These are phyloP conservation scores for Rutpela maculata DNA, from an alignment of 2,888 invertebrate genomes.

Conservation along the genomic window DNA sequence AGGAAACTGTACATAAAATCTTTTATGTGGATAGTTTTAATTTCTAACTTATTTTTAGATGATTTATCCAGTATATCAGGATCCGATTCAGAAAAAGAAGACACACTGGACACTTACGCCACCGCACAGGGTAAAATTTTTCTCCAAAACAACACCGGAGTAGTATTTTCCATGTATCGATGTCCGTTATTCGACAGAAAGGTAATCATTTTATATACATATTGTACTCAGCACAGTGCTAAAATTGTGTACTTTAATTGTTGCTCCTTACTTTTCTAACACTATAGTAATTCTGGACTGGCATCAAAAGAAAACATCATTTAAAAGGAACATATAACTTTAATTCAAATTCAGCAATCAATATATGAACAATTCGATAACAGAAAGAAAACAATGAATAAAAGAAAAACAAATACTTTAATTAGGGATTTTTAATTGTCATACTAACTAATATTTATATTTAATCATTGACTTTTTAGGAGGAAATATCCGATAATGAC, in stretches of 20 bases:
- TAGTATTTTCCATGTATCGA: conserved; percentile 85
- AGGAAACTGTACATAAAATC: conserved; percentile 19
- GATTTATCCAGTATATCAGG: conserved; percentile 82
- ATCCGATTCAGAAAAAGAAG: conserved; percentile 76
- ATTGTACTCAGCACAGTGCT: too few species aligned
- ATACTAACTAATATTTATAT: too few species aligned
- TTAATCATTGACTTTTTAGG: conserved; percentile 51
- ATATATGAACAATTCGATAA: too few species aligned
- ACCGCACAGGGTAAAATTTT: conserved; percentile 83
- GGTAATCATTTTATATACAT: conserved; percentile 70
- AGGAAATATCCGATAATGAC: conserved; percentile 57
- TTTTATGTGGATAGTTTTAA: conserved; percentile 22
- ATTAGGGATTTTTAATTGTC: too few species aligned
- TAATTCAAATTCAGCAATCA: too few species aligned
- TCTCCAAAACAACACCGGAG: conserved; percentile 81
- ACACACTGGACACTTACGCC: conserved; percentile 66
- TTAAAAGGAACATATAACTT: too few species aligned
- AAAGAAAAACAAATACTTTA: too few species aligned
- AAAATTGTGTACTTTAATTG: too few species aligned
- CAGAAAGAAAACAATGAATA: too few species aligned
- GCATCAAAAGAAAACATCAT: too few species aligned
- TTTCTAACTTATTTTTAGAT: conserved; percentile 71
- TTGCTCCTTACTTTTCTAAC: too few species aligned
- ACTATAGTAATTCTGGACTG: too few species aligned
- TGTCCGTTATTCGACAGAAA: conserved; percentile 85